Conservation (phyloP, 2,797 vertebrate genomes). For the Halcyon badia region DNA sequence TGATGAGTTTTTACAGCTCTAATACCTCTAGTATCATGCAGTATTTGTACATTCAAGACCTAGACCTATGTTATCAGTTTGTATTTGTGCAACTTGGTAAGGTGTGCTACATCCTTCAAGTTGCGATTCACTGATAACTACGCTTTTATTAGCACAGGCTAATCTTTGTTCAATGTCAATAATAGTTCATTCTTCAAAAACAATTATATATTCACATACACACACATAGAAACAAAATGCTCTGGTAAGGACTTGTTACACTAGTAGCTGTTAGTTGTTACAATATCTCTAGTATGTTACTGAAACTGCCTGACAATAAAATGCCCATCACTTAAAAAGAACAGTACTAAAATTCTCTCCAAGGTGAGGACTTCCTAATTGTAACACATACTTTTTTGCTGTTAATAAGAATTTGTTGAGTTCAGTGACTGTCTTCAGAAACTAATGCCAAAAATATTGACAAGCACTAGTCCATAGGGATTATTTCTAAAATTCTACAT, state of each 20-base stretch:
- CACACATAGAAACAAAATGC: neutral
- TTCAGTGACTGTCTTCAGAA: neutral
- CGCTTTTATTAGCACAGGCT: constrained; percentile 32
- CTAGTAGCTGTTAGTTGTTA: neutral
- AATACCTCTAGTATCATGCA: neutral
- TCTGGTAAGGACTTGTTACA: neutral
- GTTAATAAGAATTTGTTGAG: neutral
- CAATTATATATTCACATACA: neutral
- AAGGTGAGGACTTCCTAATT: neutral
- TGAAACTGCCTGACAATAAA: neutral
- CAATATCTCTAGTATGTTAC: neutral
- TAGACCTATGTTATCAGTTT: neutral
- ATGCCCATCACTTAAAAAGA: neutral
- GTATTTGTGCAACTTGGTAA: neutral
- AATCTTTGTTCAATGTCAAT: constrained; percentile 24
- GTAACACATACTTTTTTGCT: neutral
- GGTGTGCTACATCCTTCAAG: constrained; percentile 9
- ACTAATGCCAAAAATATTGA: neutral
- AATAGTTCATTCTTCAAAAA: constrained; percentile 9
- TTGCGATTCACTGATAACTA: constrained; percentile 31
- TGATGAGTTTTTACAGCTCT: neutral
- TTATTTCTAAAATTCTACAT: neutral
- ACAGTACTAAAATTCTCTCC: neutral
- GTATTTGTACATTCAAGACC: neutral
- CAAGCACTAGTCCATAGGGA: neutral